phyloP scores from a whole-genome alignment of 2,888 invertebrate species.

The Pachymerium ferrugineum region DNA sequence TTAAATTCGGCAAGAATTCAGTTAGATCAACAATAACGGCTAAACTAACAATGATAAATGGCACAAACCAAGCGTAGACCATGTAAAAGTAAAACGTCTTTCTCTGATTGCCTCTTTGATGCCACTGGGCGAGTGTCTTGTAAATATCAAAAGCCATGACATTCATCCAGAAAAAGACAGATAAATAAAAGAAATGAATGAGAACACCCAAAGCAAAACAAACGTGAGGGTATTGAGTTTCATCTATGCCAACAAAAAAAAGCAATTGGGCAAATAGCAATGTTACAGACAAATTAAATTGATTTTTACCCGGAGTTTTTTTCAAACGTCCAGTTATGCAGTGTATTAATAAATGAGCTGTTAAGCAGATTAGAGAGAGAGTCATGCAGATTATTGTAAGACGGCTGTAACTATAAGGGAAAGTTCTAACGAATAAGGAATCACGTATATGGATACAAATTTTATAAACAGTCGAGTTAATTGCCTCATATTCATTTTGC shows the following conservation, averaged over 20 bases:
- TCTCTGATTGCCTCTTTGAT: conserved; percentile 14
- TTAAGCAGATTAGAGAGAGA: conserved; percentile 45
- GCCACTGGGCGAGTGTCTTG: conserved; percentile 45
- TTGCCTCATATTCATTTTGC: not conserved
- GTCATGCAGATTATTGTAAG: conserved; percentile 40
- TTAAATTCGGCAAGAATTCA: conserved; percentile 37
- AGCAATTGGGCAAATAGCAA: conserved; percentile 47
- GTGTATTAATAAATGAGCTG: conserved; percentile 47
- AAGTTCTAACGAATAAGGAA: not conserved
- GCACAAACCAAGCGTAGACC: conserved; percentile 49
- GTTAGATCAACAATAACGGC: conserved; percentile 46
- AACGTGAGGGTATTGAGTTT: conserved; percentile 28
- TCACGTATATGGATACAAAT: not conserved
- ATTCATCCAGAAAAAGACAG: conserved; percentile 52
- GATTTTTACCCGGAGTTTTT: conserved; percentile 49
- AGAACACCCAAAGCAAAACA: conserved; percentile 42
- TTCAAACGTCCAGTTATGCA: conserved; percentile 42
- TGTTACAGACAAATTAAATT: conserved; percentile 46
- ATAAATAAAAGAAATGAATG: conserved; percentile 48
- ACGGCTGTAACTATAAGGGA: not conserved
- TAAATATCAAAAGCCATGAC: conserved; percentile 50
- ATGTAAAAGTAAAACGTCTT: conserved; percentile 44
- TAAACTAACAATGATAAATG: conserved; percentile 45
- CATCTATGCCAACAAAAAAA: conserved; percentile 40
- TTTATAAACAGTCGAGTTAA: not conserved